Base-by-base conservation (phyloP, 2,888 invertebrate species). In the Hyalella azteca region DNA sequence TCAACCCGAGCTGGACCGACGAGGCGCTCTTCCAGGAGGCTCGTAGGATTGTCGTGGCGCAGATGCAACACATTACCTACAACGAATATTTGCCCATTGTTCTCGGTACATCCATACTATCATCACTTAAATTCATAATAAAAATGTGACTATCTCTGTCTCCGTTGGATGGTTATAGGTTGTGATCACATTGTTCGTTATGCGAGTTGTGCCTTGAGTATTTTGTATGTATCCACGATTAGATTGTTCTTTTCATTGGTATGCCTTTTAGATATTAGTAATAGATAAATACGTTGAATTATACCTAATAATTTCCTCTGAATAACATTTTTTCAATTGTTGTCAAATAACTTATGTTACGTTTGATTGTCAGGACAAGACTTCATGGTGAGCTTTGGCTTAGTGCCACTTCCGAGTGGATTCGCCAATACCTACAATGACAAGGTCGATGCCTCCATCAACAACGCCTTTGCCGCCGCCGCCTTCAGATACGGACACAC, bases 401-500 rank as follows among this genome's bases (percentile, higher is more conserved):
- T 94, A 73, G 86, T 86, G 29, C 88, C 89, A 3, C 85, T 84
- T 66, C 87, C 87, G 29, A 84, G 83, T n/a, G 88, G 89, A 3
- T 88, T 87, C 84, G 86, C 88, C 2, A 81, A 85, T 9, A 85
- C 90, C 22, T 96, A 96, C 87, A 91, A 93, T 87, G 90, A 91
- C 3, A 88, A 90, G 50, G 89, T 93, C 0, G 93, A 95, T 87
- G 92, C 95, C 0, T 91, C 93, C 0, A 90, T 95, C 11, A 91
- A 93, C 0, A 93, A 93, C 85, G 95, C 93, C 86, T 96, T 96
- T 87, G 91, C 94, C 0, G 91, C 93, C 0, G 95, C 95, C 1
- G 96, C 95, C 3, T 93, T 94, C 89, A 90, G 96, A 86, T 94
- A 95, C 87, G 95, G 95, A 0, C 96, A 96, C 87, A 94, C 94